These are phyloP conservation scores for Numenius arquata DNA, from an alignment of 2,113 vertebrate genomes.

Conservation along the genomic window DNA sequence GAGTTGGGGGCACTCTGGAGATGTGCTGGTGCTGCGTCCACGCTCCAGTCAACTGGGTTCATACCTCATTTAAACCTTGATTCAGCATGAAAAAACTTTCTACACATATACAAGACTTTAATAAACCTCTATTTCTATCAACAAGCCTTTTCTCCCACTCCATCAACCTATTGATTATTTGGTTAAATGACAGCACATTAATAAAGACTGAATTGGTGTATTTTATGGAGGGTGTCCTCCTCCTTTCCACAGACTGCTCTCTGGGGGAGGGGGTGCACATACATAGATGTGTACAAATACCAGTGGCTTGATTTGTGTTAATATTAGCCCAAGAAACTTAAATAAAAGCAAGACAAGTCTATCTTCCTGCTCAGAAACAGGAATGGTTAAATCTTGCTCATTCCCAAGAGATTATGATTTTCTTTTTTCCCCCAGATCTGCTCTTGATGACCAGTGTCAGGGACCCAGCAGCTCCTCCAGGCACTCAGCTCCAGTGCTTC, in stretches of 20 bases:
- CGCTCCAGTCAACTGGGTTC: not conserved
- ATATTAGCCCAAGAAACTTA: not conserved
- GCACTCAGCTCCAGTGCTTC: not conserved
- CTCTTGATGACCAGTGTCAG: not conserved
- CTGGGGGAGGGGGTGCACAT: rapidly evolving
- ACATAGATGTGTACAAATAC: no score
- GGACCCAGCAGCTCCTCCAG: not conserved
- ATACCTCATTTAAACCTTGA: rapidly evolving
- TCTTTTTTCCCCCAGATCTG: not conserved
- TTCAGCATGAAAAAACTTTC: not conserved
- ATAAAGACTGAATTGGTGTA: not conserved
- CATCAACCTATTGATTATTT: not conserved
- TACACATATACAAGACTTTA: not conserved
- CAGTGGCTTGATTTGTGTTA: not conserved
- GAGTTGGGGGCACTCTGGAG: not conserved
- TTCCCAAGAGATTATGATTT: not conserved
- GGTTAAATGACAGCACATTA: not conserved
- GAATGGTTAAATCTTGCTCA: not conserved
- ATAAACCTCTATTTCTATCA: not conserved
- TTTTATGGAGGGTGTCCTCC: not conserved
- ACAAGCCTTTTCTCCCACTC: not conserved
- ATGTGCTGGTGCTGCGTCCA: not conserved
- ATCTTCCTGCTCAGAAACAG: not conserved
- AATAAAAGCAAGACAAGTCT: not conserved
- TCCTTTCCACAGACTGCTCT: not conserved